Percentiles rank a stretch among this genome's conserved stretches.
These are phyloP conservation scores for Frieseomelitta varia DNA, from an alignment of 1,140 invertebrate species.

Conservation along the genomic window DNA sequence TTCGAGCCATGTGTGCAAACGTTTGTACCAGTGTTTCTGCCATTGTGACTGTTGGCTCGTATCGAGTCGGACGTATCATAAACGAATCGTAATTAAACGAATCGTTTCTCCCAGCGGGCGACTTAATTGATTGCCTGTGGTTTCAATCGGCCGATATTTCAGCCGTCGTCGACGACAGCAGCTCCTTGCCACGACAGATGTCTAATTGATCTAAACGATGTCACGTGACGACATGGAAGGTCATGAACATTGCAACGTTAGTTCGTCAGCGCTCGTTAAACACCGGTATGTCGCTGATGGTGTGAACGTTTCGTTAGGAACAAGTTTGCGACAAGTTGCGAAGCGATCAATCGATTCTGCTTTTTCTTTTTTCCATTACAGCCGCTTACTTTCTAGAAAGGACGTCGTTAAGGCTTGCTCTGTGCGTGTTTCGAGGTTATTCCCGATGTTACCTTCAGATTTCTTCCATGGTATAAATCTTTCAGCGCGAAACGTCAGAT, in stretches of 20 bases:
- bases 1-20: not conserved
- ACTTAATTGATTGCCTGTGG: not conserved
- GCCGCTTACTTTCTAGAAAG: not conserved
- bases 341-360: conserved; percentile 25
- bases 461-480: not conserved
- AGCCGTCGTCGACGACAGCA: not conserved
- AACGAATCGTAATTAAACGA: not conserved
- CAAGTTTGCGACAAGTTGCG: conserved; percentile 7
- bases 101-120: too few relatives aligned
- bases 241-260: conserved; percentile 32
- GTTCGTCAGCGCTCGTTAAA: not conserved
- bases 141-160: not conserved
- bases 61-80: not conserved
- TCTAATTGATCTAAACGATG: conserved; percentile 30
- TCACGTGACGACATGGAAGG: conserved; percentile 49
- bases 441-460: not conserved
- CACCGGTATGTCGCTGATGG: too few relatives aligned
- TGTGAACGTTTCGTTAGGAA: not conserved
- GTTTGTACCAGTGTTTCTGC: too few relatives aligned
- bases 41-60: not conserved
- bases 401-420: not conserved
- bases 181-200: conserved; percentile 22
- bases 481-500: not conserved
- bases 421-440: not conserved
- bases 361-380: not conserved